Evolutionary conservation across 1,140 invertebrate genomes (phyloP).

Genomic region (Phymastichus coffea): DNA sequence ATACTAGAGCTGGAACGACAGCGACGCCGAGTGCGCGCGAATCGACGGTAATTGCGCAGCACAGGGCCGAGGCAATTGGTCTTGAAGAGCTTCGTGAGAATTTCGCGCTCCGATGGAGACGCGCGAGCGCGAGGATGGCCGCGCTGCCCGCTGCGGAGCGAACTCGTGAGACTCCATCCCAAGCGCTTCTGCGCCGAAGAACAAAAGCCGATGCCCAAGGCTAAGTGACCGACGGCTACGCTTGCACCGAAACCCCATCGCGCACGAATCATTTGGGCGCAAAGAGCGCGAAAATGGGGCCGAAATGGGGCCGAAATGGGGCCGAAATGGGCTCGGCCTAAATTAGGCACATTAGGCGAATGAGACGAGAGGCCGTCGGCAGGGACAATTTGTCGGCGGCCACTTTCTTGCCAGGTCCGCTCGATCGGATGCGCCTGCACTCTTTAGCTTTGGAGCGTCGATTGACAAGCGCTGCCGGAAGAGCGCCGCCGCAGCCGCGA

Average conservation of each 20-base stretch:
- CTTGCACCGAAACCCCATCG: background rate
- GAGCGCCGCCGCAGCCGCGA: background rate
- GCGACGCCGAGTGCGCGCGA: no score
- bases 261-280: background rate
- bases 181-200: background rate
- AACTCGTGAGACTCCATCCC: constrained; percentile 21
- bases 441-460: no score
- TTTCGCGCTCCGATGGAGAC: constrained; percentile 24
- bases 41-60: constrained; percentile 27
- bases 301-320: background rate
- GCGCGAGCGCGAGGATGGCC: background rate
- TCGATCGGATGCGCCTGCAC: no score
- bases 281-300: background rate
- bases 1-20: no score
- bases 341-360: no score
- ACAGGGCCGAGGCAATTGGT: background rate
- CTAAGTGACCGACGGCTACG: background rate
- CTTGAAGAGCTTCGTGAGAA: constrained; percentile 26
- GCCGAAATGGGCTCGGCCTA: background rate
- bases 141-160: background rate
- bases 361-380: background rate
- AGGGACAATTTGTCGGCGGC: no score
- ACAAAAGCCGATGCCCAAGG: background rate
- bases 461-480: constrained; percentile 22
- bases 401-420: no score